These are phyloP conservation scores for Eublepharis macularius DNA, from an alignment of 2,113 vertebrate species.

Conservation along the genomic window DNA sequence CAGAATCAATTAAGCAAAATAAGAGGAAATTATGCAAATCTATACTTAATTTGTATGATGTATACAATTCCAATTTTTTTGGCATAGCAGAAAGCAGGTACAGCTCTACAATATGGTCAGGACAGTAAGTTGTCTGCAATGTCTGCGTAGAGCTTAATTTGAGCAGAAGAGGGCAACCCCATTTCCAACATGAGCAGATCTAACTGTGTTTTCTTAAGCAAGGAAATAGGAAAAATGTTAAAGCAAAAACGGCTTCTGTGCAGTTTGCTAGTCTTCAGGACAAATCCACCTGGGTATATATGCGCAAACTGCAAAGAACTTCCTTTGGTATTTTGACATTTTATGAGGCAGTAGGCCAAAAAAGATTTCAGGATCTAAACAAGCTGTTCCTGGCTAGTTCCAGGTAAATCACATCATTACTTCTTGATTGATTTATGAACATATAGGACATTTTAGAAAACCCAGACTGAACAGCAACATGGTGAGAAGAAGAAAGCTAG, in stretches of 20 bases:
- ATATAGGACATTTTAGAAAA: not conserved
- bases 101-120: not conserved
- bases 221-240: not conserved
- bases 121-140: not conserved
- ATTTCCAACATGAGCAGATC: not conserved
- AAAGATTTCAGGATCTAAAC: too few species aligned
- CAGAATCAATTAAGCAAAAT: not conserved
- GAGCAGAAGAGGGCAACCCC: not conserved
- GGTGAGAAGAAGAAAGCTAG: not conserved
- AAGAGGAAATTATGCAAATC: not conserved
- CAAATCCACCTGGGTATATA: too few species aligned
- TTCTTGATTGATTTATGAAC: too few species aligned
- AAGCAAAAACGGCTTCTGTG: not conserved
- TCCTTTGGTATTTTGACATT: too few species aligned
- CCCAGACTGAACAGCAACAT: not conserved
- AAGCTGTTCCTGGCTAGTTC: too few species aligned
- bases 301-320: too few species aligned
- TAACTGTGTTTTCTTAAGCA: not conserved
- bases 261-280: not conserved
- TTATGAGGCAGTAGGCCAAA: too few species aligned
- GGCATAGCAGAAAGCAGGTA: not conserved
- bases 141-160: not conserved
- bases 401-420: too few species aligned
- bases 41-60: not conserved
- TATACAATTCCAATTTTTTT: not conserved